Conservation (phyloP, 1,140 invertebrate genomes). For the Lepidostoma basale region DNA sequence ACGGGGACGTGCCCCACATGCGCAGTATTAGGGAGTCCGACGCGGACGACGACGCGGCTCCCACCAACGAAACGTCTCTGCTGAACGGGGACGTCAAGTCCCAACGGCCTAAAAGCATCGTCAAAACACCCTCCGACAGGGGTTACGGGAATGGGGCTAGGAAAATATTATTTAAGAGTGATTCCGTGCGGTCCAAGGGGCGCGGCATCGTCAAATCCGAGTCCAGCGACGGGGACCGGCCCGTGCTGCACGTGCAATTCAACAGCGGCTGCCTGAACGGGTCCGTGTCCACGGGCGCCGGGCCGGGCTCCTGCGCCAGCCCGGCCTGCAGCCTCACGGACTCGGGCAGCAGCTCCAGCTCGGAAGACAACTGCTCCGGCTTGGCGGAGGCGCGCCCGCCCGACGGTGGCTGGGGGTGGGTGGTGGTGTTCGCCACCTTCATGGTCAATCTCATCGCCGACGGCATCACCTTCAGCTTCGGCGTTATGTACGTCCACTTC, state of each 20-base stretch:
- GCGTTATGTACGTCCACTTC: conserved; percentile 82
- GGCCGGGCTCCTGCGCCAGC: conserved; percentile 57
- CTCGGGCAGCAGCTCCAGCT: conserved; percentile 58
- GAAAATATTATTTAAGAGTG: conserved; percentile 33
- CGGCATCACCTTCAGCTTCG: conserved; percentile 87
- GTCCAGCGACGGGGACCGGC: conserved; percentile 53
- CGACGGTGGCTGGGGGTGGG: conserved; percentile 81
- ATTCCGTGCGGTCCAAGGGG: conserved; percentile 26
- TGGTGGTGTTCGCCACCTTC: conserved; percentile 84
- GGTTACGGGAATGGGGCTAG: background rate
- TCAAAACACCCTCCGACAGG: conserved; percentile 44
- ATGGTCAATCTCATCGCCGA: conserved; percentile 91
- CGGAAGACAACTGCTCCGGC: conserved; percentile 66
- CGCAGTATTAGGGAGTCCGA: conserved; percentile 36
- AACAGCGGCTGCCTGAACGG: conserved; percentile 50
- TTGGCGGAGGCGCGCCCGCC: conserved; percentile 71
- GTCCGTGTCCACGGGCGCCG: conserved; percentile 55
- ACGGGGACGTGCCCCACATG: conserved; percentile 15
- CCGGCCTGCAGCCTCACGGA: conserved; percentile 49
- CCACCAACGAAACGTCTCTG: background rate
- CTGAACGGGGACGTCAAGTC: conserved; percentile 9
- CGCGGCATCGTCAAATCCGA: conserved; percentile 32
- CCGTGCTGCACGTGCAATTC: conserved; percentile 67
- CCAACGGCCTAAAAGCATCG: conserved; percentile 43
- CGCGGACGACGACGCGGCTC: conserved; percentile 30